Conservation (phyloP, 2,888 invertebrate genomes). For the Drosophila eohydei region DNA sequence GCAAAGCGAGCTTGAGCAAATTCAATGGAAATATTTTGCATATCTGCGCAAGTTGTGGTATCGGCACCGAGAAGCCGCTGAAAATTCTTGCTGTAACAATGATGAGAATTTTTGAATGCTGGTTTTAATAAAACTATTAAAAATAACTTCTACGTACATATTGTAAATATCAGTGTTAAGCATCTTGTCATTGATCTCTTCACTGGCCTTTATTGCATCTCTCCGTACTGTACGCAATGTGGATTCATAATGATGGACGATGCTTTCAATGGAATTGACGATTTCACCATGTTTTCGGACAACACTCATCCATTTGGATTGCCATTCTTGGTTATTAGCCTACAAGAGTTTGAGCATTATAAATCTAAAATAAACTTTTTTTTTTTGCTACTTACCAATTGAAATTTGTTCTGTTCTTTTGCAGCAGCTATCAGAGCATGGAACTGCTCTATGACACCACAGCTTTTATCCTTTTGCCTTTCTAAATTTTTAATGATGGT, state of each 20-base stretch:
- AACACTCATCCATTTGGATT: constrained; percentile 18
- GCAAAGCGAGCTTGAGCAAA: constrained; percentile 10
- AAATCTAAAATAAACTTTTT: too few species aligned
- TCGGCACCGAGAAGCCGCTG: constrained; percentile 17
- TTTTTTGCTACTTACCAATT: constrained; percentile 21
- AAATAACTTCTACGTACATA: constrained; percentile 38
- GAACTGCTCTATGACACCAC: constrained; percentile 53
- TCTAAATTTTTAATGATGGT: constrained; percentile 7
- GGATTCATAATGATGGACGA: constrained; percentile 35
- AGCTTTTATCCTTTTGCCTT: constrained; percentile 17
- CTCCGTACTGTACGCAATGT: constrained; percentile 21
- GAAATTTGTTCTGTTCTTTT: constrained; percentile 13
- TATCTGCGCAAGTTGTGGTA: neutral
- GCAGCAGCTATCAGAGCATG: constrained; percentile 27
- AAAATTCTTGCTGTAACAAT: constrained; percentile 29
- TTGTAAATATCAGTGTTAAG: constrained; percentile 39
- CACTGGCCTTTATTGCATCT: constrained; percentile 12
- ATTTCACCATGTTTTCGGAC: neutral
- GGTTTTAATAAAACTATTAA: too few species aligned
- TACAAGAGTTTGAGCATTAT: neutral
- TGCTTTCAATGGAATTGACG: neutral
- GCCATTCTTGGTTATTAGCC: constrained; percentile 27
- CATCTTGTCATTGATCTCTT: constrained; percentile 8
- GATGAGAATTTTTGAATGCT: neutral
- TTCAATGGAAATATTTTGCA: constrained; percentile 1